Base-by-base conservation (phyloP, 2,888 invertebrate species). In the Subacronicta megacephala region DNA sequence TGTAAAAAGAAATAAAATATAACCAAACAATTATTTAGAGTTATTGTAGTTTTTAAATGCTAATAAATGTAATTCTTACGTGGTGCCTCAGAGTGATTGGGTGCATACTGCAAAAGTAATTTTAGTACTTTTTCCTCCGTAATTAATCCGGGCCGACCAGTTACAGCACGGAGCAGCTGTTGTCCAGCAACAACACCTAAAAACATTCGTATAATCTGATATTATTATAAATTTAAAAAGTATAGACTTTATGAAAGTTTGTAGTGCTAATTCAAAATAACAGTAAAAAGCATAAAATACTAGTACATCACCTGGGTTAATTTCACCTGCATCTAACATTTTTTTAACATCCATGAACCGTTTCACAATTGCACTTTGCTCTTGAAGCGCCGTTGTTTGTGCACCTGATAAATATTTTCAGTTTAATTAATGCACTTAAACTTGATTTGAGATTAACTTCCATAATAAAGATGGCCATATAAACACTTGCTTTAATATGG, bases 321-420 rank as follows among this genome's bases (percentile, higher is more conserved):
- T 83, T 75, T 95, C 95, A 4, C 95, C 95, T 43, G 94, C 78
- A 81, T 95, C 95, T 61, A 95, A 91, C 18, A 94, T 87, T 68
- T 95, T 93, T 72, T 94, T 94, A 10, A 95, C 89, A 70, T 95
- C 95, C 33, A 95, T 85, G 76, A 92, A 95, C 26, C 95, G 89
- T 80, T 95, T 95, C 0, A 95, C 93, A 29, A 94, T 82, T 5
- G 93, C 88, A 67, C 94, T 90, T 75, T 95, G 94, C 63, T 95
- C 95, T 75, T 95, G 95, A 5, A 95, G 78, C 1, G 93, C 94
- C 62, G 88, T 85, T 36, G 88, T 90, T 81, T 94, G 93, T n/a
- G 88, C 82, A 53, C 88, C 94, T 93, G 66, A 36, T 78, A 78
- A 35, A 18, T 0, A 2, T 18, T 13, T 16, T 26, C 13, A 15